These are phyloP conservation scores for Gobiocypris rarus DNA, from an alignment of 2,113 vertebrate species.

Conservation along the genomic window DNA sequence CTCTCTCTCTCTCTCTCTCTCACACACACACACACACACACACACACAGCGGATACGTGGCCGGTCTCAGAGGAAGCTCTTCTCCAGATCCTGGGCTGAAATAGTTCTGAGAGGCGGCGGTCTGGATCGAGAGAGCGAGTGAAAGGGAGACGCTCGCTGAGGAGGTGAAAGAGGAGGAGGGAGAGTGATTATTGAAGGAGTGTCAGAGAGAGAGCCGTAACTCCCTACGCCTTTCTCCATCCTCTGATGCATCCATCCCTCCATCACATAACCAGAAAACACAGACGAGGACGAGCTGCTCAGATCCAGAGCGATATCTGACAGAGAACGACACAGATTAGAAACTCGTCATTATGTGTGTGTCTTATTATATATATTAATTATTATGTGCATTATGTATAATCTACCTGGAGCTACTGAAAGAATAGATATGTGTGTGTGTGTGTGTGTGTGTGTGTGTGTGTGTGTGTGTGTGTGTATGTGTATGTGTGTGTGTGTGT, in stretches of 20 bases:
- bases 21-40: background rate
- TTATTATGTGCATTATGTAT: background rate
- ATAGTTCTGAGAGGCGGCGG: conserved; percentile 73
- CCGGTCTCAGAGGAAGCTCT: conserved; percentile 62
- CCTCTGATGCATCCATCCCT: conserved; percentile 54
- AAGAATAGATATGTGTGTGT: background rate
- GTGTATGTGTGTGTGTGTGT: background rate
- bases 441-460: background rate
- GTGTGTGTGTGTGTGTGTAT: conserved; percentile 45
- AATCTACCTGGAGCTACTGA: background rate
- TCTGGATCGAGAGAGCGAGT: conserved; percentile 64
- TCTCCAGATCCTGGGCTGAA: conserved; percentile 75
- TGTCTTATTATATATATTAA: background rate
- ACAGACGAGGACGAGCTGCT: conserved; percentile 65
- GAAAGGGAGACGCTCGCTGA: conserved; percentile 67
- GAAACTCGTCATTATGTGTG: background rate
- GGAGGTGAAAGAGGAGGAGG: conserved; percentile 73
- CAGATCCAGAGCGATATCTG: conserved; percentile 69
- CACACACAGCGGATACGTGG: background rate
- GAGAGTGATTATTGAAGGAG: conserved; percentile 76
- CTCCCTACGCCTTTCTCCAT: conserved; percentile 49
- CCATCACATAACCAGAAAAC: conserved; percentile 61
- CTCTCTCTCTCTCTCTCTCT: background rate
- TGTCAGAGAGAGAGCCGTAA: conserved; percentile 72
- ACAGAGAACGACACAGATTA: background rate